A percentile compares a stretch with the other conserved stretches of the same genome.
Conservation (phyloP, 2,888 invertebrate genomes). For the Lepidochitona cinerea region DNA sequence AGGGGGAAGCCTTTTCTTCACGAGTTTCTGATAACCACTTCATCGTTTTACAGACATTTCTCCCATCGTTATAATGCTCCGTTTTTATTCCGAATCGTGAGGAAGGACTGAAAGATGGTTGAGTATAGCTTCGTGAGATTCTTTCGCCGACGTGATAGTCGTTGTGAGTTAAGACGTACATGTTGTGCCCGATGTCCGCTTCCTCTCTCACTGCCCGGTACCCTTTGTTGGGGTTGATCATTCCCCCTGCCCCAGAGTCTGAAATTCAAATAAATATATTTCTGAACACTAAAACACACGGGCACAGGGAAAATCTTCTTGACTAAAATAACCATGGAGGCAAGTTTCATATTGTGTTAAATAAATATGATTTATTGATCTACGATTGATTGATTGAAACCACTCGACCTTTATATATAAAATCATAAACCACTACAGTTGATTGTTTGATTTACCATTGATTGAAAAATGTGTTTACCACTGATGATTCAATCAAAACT, state of each 20-base stretch:
- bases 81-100: conserved; percentile 64
- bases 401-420: too few relatives aligned
- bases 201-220: conserved; percentile 59
- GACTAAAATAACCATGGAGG: too few relatives aligned
- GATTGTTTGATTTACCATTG: too few relatives aligned
- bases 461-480: too few relatives aligned
- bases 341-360: too few relatives aligned
- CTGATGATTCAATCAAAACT: too few relatives aligned
- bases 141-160: conserved; percentile 64
- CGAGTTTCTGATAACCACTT: conserved; percentile 62
- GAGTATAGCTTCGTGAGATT: conserved; percentile 56
- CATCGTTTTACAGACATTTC: conserved; percentile 51
- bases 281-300: too few relatives aligned
- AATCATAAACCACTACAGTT: too few relatives aligned
- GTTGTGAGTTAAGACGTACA: conserved; percentile 62
- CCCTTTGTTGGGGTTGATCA: conserved; percentile 67
- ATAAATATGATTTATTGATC: too few relatives aligned
- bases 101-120: conserved; percentile 41
- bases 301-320: too few relatives aligned
- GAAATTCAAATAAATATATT: conserved; percentile 13
- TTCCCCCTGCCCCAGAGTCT: conserved; percentile 64
- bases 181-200: conserved; percentile 54
- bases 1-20: conserved; percentile 55
- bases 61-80: conserved; percentile 67
- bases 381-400: too few relatives aligned